Evolutionary conservation across 2,797 vertebrate genomes (phyloP).

Genomic region (Gymnothorax javanicus): DNA sequence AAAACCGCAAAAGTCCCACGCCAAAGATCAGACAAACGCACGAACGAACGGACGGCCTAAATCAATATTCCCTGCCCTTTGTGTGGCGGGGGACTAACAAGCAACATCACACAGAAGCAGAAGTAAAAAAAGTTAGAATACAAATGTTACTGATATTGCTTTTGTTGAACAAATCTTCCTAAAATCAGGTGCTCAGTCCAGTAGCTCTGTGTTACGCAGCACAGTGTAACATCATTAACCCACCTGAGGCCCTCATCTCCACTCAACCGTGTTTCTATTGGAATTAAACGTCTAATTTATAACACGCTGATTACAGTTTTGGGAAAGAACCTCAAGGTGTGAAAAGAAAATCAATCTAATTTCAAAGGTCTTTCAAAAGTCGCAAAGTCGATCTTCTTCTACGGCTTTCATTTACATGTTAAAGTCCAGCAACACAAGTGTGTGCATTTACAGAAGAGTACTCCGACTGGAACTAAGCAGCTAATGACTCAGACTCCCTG

Average conservation of each 20-base stretch:
- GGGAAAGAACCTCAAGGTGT: constrained; percentile 14
- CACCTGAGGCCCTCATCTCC: background rate
- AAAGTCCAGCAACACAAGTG: constrained; percentile 30
- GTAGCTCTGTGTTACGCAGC: background rate
- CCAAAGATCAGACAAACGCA: background rate
- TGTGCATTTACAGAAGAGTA: background rate
- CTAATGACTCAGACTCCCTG: background rate
- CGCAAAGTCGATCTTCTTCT: background rate
- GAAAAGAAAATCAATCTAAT: constrained; percentile 42
- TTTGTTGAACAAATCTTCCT: background rate
- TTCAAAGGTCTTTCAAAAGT: constrained; percentile 34
- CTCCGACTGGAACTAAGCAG: background rate
- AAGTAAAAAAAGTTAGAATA: background rate
- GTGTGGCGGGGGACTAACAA: background rate
- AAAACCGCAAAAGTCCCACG: background rate
- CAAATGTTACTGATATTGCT: background rate
- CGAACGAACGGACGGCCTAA: too few species aligned
- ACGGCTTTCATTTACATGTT: background rate
- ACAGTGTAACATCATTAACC: background rate
- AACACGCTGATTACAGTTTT: constrained; percentile 47
- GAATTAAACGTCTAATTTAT: constrained; percentile 45
- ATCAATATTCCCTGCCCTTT: too few species aligned
- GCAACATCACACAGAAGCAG: background rate
- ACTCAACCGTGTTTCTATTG: background rate
- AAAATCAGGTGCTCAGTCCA: background rate